These are phyloP conservation scores for Muscina levida DNA, from an alignment of 2,888 invertebrate genomes.

Conservation along the genomic window DNA sequence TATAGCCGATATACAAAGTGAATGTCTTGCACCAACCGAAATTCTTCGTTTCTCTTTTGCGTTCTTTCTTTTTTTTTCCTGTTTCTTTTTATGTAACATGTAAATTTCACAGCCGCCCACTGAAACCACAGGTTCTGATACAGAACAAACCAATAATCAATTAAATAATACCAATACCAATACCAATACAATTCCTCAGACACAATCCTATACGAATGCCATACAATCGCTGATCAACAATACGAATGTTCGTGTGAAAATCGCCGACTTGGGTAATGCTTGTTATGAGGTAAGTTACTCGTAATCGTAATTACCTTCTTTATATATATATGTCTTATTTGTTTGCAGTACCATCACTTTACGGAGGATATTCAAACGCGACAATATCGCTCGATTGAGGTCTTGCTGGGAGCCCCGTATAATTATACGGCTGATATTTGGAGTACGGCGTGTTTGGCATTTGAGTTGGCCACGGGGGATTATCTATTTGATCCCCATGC, in stretches of 20 bases:
- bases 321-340: background rate
- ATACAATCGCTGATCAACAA: slow-evolving; percentile 79
- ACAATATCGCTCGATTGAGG: slow-evolving; percentile 90
- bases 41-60: slow-evolving; percentile 67
- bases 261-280: slow-evolving; percentile 92
- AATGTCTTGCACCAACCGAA: slow-evolving; percentile 68
- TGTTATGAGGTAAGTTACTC: slow-evolving; percentile 85
- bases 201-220: slow-evolving; percentile 78
- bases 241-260: slow-evolving; percentile 86
- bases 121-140: slow-evolving; percentile 68
- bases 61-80: slow-evolving; percentile 62
- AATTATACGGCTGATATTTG: slow-evolving; percentile 91
- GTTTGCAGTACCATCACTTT: slow-evolving; percentile 85
- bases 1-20: slow-evolving; percentile 31
- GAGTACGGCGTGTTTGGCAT: slow-evolving; percentile 92
- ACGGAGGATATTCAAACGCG: slow-evolving; percentile 92
- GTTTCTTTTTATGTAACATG: slow-evolving; percentile 66
- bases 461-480: slow-evolving; percentile 93
- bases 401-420: slow-evolving; percentile 86
- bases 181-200: slow-evolving; percentile 76
- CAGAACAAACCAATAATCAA: slow-evolving; percentile 65
- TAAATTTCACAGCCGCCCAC: slow-evolving; percentile 60
- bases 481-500: slow-evolving; percentile 92
- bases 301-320: background rate
- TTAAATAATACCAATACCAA: slow-evolving; percentile 68